Base-by-base conservation (phyloP, 2,113 vertebrate species). In the Leucosticte australis region DNA sequence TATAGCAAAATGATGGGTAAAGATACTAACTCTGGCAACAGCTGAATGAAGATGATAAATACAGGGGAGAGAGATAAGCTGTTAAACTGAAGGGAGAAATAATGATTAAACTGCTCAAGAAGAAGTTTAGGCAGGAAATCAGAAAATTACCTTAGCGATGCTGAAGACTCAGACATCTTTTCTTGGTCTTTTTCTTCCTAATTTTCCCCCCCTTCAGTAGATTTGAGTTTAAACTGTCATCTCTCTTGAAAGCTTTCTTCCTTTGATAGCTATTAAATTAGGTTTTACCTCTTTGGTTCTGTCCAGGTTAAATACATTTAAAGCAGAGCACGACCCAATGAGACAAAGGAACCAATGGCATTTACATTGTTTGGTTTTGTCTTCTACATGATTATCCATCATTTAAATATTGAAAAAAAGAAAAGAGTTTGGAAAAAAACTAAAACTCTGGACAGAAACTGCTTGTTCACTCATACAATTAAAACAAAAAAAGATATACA, bases 191-290 rank as follows among this genome's bases (percentile, higher is more conserved):
- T 26, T 33, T 22, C 9, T 10, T 23, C 24, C 4, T 59, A 39
- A 39, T 28, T 30, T 27, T 4, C 1, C 6, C 15, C 21, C 37
- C 60, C 37, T 75, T 73, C 59, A 44, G 75, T 56, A 88, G 26
- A 60, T 62, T 47, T 88, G 26, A 70, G 41, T 44, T 26, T 86
- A 59, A 91, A 64, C 19, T 28, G 55, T 22, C 69, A 77, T 69
- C 68, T 70, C 69, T 85, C 88, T 69, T 91, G 56, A 22, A 84
- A 87, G 22, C 33, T 84, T 90, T 62, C 73, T 88, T 50, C 35
- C 39, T 92, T 79, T 96, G 93, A 98, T 73, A 92, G 94, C 80
- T 96, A 89, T 96, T 97, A 97, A 97, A 98, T 97, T 95, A 94
- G 68, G 39, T 94, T 97, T 97, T 80, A 90, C 44, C 76, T 93